Base-by-base conservation (phyloP, 2,888 invertebrate species). In the Hemaris fuciformis region DNA sequence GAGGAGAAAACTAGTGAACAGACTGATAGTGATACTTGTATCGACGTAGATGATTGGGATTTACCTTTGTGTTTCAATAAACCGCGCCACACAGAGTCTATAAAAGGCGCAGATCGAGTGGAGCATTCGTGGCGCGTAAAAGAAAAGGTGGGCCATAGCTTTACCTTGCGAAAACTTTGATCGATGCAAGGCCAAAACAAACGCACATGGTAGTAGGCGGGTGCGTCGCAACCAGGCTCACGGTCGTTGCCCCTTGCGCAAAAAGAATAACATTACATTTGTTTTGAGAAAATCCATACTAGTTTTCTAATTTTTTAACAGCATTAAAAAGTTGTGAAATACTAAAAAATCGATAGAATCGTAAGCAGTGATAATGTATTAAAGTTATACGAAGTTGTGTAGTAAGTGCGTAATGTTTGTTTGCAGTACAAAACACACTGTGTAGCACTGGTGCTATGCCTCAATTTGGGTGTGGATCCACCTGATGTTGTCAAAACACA, bases 391-490 rank as follows among this genome's bases (percentile, higher is more conserved):
- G 45, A 53, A 59, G 43, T 15, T 42, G 25, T 43, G 22, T 7
- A 31, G 38, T 25, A 45, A 59, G 25, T 15, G 25, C 23, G 25
- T 59, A 56, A 60, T 57, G 57, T 65, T 56, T 67, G 56, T 67
- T 93, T 89, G 25, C 88, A 98, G 96, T 99, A 99, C 97, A 99
- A 99, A 93, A 99, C 99, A 0, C 99, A 99, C 64, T 99, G 99
- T 87, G 99, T 99, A 63, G 99, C 99, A 0, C 92, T 99, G 66
- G 99, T 99, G 27, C 91, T 99, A 48, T 99, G 99, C 87, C 94
- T 99, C 43, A 99, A 99, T 89, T 97, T 99, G 62, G 99, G 99
- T n/a, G 99, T 99, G 20, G 99, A 99, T 88, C 99, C 99, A 1
- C 99, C 99, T 0, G 99, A 99, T 86, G 95, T 99, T 61, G 96